phyloP scores from a whole-genome alignment of 2,113 vertebrate genomes.

The Macaca fascicularis region T2T-MFA8v1.1 NC_088389.1:64119501-64120000 shows the following conservation, averaged over 20 bases:
- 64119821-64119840: neutral
- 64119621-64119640: neutral
- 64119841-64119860: neutral
- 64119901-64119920: slow-evolving; percentile 14
- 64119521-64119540: neutral
- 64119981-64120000: neutral
- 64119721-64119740: slow-evolving; percentile 6
- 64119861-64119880: slow-evolving; percentile 27
- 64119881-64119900: slow-evolving; percentile 9
- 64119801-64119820: neutral
- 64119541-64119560: neutral
- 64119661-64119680: neutral
- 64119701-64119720: neutral
- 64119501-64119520: neutral
- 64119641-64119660: slow-evolving; percentile 13
- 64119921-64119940: neutral
- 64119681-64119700: neutral
- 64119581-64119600: neutral
- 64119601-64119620: slow-evolving; percentile 7
- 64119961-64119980: neutral
- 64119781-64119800: neutral
- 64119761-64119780: neutral
- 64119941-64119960: neutral
- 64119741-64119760: neutral
- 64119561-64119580: neutral